phyloP scores from a whole-genome alignment of 2,888 invertebrate species.

The Hemicrepidius hirtus region DNA sequence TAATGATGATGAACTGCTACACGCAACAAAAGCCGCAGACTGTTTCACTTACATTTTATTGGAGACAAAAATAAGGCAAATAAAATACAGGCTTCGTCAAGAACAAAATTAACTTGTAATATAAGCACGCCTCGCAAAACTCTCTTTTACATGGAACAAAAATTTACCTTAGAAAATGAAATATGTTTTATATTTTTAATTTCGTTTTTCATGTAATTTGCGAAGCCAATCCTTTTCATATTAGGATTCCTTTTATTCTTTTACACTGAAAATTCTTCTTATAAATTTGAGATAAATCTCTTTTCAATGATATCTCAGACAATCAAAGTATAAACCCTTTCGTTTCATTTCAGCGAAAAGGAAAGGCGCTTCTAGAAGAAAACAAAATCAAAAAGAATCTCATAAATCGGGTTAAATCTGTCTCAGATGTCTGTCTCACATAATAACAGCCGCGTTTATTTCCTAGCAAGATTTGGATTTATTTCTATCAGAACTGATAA shows the following conservation, averaged over 20 bases:
- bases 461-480: slow-evolving; percentile 19
- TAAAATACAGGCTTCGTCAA: background rate
- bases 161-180: too few relatives aligned
- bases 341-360: background rate
- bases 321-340: slow-evolving; percentile 16
- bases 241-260: background rate
- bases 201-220: background rate
- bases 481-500: background rate
- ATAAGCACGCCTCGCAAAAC: too few relatives aligned
- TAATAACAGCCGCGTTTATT: slow-evolving; percentile 29
- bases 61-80: slow-evolving; percentile 29
- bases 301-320: slow-evolving; percentile 23
- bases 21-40: slow-evolving; percentile 26
- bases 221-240: background rate
- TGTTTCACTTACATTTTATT: slow-evolving; percentile 26
- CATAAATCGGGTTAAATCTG: slow-evolving; percentile 32
- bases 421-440: slow-evolving; percentile 14
- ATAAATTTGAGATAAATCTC: slow-evolving; percentile 29
- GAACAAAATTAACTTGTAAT: slow-evolving; percentile 20
- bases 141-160: too few relatives aligned
- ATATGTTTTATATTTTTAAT: background rate
- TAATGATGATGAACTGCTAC: slow-evolving; percentile 41
- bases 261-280: background rate
- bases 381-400: slow-evolving; percentile 36
- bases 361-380: slow-evolving; percentile 1